Conservation (phyloP, 2,888 invertebrate species). For the Standfussiana lucernea region DNA sequence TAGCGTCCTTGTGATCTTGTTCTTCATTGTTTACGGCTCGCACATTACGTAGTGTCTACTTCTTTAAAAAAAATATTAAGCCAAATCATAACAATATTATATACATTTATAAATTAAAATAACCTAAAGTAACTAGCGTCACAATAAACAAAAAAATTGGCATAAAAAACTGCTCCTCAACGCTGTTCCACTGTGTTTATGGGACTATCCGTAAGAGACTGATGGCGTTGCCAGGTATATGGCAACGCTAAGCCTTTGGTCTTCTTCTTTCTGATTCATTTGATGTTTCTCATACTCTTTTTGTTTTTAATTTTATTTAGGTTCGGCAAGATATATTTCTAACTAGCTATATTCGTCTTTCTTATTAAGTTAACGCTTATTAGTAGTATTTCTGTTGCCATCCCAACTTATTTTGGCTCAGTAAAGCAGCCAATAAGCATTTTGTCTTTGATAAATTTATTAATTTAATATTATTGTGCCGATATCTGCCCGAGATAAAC, state of each 20-base stretch:
- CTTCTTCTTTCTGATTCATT: neutral
- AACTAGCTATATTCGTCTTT: neutral
- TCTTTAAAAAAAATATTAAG: no score
- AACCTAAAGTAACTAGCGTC: no score
- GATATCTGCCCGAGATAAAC: conserved; percentile 5
- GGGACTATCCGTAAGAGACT: no score
- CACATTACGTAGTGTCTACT: neutral
- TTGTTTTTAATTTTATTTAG: neutral
- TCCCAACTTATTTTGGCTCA: neutral
- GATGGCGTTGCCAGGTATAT: no score
- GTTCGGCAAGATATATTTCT: neutral
- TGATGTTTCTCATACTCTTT: neutral
- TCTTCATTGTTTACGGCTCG: neutral
- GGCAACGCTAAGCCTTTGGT: no score
- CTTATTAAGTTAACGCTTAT: neutral
- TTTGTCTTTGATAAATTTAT: conserved; percentile 3
- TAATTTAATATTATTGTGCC: conserved; percentile 5
- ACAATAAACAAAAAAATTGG: no score
- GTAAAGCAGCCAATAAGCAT: neutral
- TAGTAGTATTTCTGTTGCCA: neutral
- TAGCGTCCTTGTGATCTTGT: conserved; percentile 7
- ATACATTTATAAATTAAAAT: no score
- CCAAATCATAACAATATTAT: no score
- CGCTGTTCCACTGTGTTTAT: no score
- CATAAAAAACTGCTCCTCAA: no score